phyloP scores from a whole-genome alignment of 1,140 invertebrate genomes.

The Apis cerana region DNA sequence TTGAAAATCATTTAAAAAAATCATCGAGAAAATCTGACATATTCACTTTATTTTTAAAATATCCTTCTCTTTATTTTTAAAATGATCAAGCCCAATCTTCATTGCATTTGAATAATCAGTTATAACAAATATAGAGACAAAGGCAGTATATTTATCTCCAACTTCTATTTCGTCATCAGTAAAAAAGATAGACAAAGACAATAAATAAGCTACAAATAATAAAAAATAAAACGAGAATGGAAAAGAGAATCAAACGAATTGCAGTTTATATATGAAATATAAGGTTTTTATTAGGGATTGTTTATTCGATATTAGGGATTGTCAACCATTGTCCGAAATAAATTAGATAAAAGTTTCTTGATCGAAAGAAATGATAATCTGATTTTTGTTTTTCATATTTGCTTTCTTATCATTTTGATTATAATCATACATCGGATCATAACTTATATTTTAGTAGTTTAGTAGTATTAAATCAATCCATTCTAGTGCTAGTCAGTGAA shows the following conservation, averaged over 20 bases:
- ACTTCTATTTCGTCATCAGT: slow-evolving; percentile 12
- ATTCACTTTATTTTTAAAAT: slow-evolving; percentile 56
- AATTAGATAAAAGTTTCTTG: slow-evolving; percentile 64
- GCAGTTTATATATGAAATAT: slow-evolving; percentile 66
- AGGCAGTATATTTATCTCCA: slow-evolving; percentile 49
- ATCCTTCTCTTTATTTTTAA: slow-evolving; percentile 57
- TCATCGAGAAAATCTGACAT: slow-evolving; percentile 39
- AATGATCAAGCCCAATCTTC: slow-evolving; percentile 56
- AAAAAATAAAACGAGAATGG: not conserved
- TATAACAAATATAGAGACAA: slow-evolving; percentile 57
- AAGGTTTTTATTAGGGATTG: no score
- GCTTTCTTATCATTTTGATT: slow-evolving; percentile 27
- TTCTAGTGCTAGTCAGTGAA: slow-evolving; percentile 55
- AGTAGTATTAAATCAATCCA: slow-evolving; percentile 44
- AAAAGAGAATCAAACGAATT: slow-evolving; percentile 53
- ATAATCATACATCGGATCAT: slow-evolving; percentile 23
- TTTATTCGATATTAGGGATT: slow-evolving; percentile 66
- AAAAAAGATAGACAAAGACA: not conserved
- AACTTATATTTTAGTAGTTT: not conserved
- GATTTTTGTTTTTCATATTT: not conserved
- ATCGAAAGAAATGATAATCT: slow-evolving; percentile 59
- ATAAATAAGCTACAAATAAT: no score
- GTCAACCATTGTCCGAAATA: slow-evolving; percentile 62
- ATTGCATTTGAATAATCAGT: slow-evolving; percentile 56
- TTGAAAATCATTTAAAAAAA: not conserved